Base-by-base conservation (phyloP, 2,888 invertebrate species). In the Ochropacha duplaris region DNA sequence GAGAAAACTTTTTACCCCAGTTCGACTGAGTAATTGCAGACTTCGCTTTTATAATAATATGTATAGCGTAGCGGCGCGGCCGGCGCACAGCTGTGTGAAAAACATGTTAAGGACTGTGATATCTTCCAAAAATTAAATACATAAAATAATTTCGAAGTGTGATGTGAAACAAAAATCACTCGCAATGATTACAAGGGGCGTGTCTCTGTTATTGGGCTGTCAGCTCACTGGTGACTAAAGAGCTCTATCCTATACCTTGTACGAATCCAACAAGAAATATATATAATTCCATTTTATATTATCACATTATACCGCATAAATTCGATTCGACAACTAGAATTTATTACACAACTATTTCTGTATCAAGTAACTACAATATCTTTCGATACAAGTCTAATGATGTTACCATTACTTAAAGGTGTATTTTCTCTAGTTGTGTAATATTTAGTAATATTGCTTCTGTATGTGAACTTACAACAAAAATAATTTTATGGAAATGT, bases 131-230 rank as follows among this genome's bases (percentile, higher is more conserved):
- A 84, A 82, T 81, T 82, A 79, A 86, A 84, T 81, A 84, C 70
- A 68, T 67, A 84, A 88, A 89, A 86, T 87, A 79, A 82, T 85
- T 87, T 83, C 71, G 72, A 83, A 81, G 88, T 87, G 87, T 84
- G 83, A 89, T 87, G 85, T 86, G 76, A 84, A 81, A 88, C 88
- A 83, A 86, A 72, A 89, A 87, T 88, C 86, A 81, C 79, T 78
- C 75, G 75, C 70, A 67, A 70, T 81, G 83, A 88, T 88, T 88
- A 86, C 82, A 78, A 75, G 81, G 80, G 89, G 89, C 87, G 88
- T 78, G 77, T 66, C 70, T 60, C 83, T 88, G 87, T 90, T 88
- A 90, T 90, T 89, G 90, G 80, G 69, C 78, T 78, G 86, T 86
- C 87, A 76, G 74, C 31, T 19, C 9, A 74, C 65, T 70, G 56